Percentiles rank a stretch among this genome's conserved stretches.
phyloP scores from a whole-genome alignment of 2,888 invertebrate genomes.

The Cataglyphis livida region DNA sequence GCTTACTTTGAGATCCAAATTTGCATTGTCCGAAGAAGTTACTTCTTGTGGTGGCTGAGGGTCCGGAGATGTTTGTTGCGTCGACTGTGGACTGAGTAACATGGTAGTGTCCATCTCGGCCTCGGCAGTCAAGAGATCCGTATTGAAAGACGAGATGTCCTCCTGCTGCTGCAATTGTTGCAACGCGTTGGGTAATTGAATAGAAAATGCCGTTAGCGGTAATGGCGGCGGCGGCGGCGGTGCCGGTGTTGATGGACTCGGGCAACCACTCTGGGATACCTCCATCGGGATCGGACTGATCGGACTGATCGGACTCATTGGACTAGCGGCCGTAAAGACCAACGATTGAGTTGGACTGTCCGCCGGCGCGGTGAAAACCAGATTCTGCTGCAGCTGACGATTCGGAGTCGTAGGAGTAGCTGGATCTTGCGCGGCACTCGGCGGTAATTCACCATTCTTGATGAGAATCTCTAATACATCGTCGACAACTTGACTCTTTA shows the following conservation, averaged over 20 bases:
- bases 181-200: constrained; percentile 81
- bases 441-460: constrained; percentile 96
- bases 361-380: constrained; percentile 83
- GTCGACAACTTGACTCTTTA: constrained; percentile 93
- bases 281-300: constrained; percentile 83
- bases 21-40: constrained; percentile 83
- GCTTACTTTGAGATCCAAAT: constrained; percentile 83
- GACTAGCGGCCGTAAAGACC: constrained; percentile 80
- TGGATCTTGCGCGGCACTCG: constrained; percentile 93
- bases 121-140: constrained; percentile 84
- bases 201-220: constrained; percentile 84
- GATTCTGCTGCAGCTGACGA: constrained; percentile 83
- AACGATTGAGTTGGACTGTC: constrained; percentile 82
- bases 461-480: constrained; percentile 97
- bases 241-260: constrained; percentile 80
- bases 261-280: constrained; percentile 80
- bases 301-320: constrained; percentile 75
- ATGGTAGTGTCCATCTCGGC: constrained; percentile 85
- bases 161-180: constrained; percentile 81
- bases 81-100: constrained; percentile 82
- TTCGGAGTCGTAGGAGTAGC: constrained; percentile 87
- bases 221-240: constrained; percentile 85
- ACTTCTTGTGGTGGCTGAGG: constrained; percentile 84
- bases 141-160: constrained; percentile 78
- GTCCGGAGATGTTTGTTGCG: constrained; percentile 82